Percentiles rank a stretch among this genome's conserved stretches.
Conservation (phyloP, 1,140 invertebrate species). For the Brachionus rotundiformis region DNA sequence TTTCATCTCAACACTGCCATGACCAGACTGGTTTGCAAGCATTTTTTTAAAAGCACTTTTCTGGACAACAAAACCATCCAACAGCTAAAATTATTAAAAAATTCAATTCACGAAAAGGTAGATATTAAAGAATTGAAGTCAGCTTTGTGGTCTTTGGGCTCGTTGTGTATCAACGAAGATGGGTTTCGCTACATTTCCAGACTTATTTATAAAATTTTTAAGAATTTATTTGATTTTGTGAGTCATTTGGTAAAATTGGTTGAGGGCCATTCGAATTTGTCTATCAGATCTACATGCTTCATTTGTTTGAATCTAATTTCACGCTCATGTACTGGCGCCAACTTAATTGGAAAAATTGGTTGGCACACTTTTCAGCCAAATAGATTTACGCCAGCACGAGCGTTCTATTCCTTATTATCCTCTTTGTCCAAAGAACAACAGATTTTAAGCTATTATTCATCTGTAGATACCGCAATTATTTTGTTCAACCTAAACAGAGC, state of each 20-base stretch:
- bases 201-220: neutral
- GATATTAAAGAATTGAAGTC: constrained; percentile 19
- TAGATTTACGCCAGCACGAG: neutral
- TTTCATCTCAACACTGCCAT: constrained; percentile 23
- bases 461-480: constrained; percentile 20
- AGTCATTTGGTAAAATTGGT: constrained; percentile 2
- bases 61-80: neutral
- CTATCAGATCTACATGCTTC: constrained; percentile 13
- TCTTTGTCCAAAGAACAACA: constrained; percentile 28
- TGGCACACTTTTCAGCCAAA: constrained; percentile 48
- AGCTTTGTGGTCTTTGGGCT: constrained; percentile 2
- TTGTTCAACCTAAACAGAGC: constrained; percentile 26
- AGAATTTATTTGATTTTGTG: constrained; percentile 39
- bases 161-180: neutral
- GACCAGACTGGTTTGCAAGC: neutral
- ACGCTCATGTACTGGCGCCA: constrained; percentile 26
- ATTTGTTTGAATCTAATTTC: constrained; percentile 31
- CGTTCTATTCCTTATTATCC: neutral
- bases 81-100: constrained; percentile 4
- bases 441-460: neutral
- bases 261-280: constrained; percentile 36
- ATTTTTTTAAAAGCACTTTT: neutral
- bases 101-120: neutral
- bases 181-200: constrained; percentile 42
- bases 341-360: constrained; percentile 40